Evolutionary conservation across 2,797 vertebrate species (phyloP), one percentile per base, ranked within the genome.

Genomic region (Trachops cirrhosus): DNA sequence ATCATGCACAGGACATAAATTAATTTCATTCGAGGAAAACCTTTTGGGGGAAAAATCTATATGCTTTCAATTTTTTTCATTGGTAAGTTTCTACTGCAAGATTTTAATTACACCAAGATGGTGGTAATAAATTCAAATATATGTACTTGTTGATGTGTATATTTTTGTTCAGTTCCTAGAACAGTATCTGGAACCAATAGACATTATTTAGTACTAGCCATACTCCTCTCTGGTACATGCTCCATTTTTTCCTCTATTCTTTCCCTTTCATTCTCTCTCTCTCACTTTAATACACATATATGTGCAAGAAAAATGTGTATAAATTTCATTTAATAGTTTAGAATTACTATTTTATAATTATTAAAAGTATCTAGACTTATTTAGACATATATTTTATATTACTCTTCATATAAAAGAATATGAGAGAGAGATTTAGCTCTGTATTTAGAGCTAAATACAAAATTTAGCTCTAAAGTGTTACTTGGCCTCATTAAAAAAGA

Each of bases 401-500:
- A 39, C 9, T 73, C 14, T 48, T 37, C 3, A 68, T 37, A 37
- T 37, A 71, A 62, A 34, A 84, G 9, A 14, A 50, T 24, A 34
- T 50, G 12, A 24, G 54, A 37, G 12, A 83, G 41, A 16, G 3
- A 80, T 52, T 44, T 44, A 44, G 44, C 44, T 44, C 44, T 44
- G 44, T 44, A 44, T 44, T 44, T 44, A 44, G 44, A 44, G 9
- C 44, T 44, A 44, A 44, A 9, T 26, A 22, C 26, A n/a, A 74
- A 89, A 26, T 90, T 80, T 85, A 18, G 3, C 15, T 29, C 32
- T 41, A 77, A 84, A 90, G 5, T 71, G 7, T 75, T 93, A 52
- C 21, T 86, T 91, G 50, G 32, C 89, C 4, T 93, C 29, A 91
- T 73, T 96, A 88, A 15, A 9, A 94, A 91, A 93, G 2, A 71